These are phyloP conservation scores for Enteromius unitaeniatus DNA, from an alignment of 2,797 vertebrate genomes.

Conservation along the genomic window DNA sequence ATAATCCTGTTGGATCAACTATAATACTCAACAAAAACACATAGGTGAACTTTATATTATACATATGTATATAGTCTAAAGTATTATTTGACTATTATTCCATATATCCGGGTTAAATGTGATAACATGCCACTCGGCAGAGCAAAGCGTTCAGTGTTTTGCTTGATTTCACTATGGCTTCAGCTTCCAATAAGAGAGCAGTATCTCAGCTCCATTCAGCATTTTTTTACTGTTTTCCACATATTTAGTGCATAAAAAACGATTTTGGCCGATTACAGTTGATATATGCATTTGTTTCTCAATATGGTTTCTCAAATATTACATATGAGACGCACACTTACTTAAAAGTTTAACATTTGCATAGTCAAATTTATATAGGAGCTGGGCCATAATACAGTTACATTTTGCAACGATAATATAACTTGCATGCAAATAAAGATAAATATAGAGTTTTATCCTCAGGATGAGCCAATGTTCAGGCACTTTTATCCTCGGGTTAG, in stretches of 20 bases:
- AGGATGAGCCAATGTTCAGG: too few species aligned
- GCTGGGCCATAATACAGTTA: not conserved
- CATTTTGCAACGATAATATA: not conserved
- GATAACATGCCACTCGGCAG: not conserved
- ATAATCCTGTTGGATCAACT: not conserved
- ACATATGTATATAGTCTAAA: not conserved
- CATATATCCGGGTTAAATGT: not conserved
- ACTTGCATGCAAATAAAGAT: not conserved
- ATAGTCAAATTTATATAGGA: too few species aligned
- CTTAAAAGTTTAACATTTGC: too few species aligned
- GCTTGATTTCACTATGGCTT: not conserved
- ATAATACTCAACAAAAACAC: not conserved
- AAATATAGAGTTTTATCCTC: too few species aligned
- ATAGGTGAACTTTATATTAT: too few species aligned
- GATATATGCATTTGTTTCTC: not conserved
- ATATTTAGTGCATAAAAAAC: not conserved
- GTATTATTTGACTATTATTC: not conserved
- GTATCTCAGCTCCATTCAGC: not conserved
- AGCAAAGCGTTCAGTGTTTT: not conserved
- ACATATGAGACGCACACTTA: too few species aligned
- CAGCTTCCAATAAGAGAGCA: not conserved
- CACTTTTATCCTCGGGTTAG: not conserved
- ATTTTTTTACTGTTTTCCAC: not conserved
- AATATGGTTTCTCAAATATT: not conserved
- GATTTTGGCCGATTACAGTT: not conserved